A percentile compares a stretch with the other conserved stretches of the same genome.
Evolutionary conservation across 1,140 invertebrate genomes (phyloP).

Genomic region (Subanguina moxae): DNA sequence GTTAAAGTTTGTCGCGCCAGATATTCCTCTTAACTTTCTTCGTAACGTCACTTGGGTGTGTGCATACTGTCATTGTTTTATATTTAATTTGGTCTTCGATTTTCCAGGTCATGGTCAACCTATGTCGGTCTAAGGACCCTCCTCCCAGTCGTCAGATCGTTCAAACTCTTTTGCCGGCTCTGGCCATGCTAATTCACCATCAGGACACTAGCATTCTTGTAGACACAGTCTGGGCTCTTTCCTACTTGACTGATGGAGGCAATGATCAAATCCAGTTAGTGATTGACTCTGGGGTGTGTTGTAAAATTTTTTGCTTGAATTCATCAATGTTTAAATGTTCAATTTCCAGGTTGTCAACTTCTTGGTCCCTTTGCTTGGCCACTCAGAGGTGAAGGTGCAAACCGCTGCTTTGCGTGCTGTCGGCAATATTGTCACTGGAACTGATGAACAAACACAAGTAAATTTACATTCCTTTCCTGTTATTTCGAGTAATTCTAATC

Average conservation of each 20-base stretch:
- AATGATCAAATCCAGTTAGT: constrained; percentile 85
- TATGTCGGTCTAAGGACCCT: constrained; percentile 92
- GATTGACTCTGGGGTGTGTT: constrained; percentile 32
- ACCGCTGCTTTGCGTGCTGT: constrained; percentile 91
- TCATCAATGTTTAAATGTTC: neutral
- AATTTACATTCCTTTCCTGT: too few species aligned
- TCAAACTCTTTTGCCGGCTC: constrained; percentile 83
- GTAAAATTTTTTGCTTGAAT: neutral
- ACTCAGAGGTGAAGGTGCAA: constrained; percentile 92
- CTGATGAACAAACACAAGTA: constrained; percentile 86
- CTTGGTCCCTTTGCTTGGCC: constrained; percentile 86
- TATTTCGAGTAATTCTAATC: too few species aligned
- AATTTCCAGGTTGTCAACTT: constrained; percentile 70
- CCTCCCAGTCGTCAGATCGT: constrained; percentile 62
- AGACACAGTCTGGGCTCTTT: constrained; percentile 97
- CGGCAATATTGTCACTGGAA: constrained; percentile 97
- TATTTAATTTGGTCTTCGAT: neutral
- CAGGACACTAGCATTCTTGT: constrained; percentile 93
- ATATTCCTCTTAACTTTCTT: constrained; percentile 84
- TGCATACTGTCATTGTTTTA: neutral
- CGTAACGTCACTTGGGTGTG: constrained; percentile 92
- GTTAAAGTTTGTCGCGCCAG: constrained; percentile 82
- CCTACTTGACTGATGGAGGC: constrained; percentile 87
- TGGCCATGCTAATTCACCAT: constrained; percentile 88
- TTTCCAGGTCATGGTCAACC: constrained; percentile 73